Conservation (phyloP, 2,113 vertebrate genomes). For the Lucifuga dentata region DNA sequence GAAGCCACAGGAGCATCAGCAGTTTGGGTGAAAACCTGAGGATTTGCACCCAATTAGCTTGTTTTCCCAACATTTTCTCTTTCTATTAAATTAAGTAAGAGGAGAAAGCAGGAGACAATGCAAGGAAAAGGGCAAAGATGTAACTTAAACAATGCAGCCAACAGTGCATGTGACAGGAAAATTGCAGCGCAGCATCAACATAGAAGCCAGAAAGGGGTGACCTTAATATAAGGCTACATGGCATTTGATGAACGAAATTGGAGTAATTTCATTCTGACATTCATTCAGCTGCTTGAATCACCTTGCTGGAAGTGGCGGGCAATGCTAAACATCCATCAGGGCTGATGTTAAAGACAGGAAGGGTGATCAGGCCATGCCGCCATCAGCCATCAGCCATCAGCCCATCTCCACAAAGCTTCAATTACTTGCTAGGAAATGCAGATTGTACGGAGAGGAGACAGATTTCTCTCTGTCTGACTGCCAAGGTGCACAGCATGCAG, state of each 20-base stretch:
- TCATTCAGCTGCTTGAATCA: constrained; percentile 46
- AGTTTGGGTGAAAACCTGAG: background rate
- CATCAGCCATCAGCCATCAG: constrained; percentile 40
- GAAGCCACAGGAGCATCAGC: too few relatives aligned
- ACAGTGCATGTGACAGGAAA: constrained; percentile 14
- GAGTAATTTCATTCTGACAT: constrained; percentile 58
- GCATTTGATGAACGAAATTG: constrained; percentile 53
- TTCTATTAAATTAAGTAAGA: background rate
- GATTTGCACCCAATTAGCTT: background rate
- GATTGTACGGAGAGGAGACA: constrained; percentile 21
- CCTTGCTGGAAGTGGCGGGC: constrained; percentile 33
- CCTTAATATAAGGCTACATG: constrained; percentile 37
- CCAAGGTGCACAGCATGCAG: constrained; percentile 48
- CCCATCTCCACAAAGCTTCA: constrained; percentile 36
- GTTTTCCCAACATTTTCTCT: background rate
- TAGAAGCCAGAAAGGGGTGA: constrained; percentile 19
- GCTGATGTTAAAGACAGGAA: constrained; percentile 39
- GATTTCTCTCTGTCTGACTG: constrained; percentile 37
- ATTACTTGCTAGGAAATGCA: constrained; percentile 57
- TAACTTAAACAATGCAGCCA: background rate
- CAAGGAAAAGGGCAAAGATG: background rate
- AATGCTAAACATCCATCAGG: constrained; percentile 53
- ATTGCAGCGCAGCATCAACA: constrained; percentile 16
- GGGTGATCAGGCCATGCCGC: constrained; percentile 55
- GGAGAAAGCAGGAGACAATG: background rate